Evolutionary conservation across 2,113 vertebrate species (phyloP), one percentile per base, ranked within the genome.

Genomic region (Epinephelus cyanopodus): DNA sequence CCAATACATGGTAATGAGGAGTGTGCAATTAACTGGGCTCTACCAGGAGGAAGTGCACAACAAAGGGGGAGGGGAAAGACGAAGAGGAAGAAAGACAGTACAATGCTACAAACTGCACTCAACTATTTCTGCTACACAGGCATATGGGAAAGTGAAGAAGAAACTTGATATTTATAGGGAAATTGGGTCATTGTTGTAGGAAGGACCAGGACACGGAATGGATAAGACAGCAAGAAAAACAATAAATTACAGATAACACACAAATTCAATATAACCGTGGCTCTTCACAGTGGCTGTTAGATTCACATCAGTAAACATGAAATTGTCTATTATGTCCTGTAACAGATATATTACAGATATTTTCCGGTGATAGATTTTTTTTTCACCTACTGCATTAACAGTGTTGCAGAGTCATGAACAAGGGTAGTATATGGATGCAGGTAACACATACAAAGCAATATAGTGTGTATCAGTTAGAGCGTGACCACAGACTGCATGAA

Each of bases 1-100:
- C 74, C 82, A 81, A 76, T 87, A 86, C 81, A 90, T 89, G 86
- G 65, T 92, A 90, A 92, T 90, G 87, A 93, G 87, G 77, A 74
- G 81, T 80, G 83, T 69, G 86, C 89, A 92, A 93, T 92, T 92
- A 93, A 77, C 77, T 74, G 79, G 74, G 90, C 77, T 88, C 79
- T 45, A 73, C 42, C 67, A 89, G 54, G 56, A 81, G 83, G 77
- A 84, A 84, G 82, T 25, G 70, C 79, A 82, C 82, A 90, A 80
- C 83, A 89, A 87, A 33, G 10, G 79, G 25, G 18, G 53, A 29
- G 52, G 10, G n/a, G 60, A 17, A 47, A 27, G 56, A 29, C 5
- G 21, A 70, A 27, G 25, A 45, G 9, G 42, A 45, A 45, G 42
- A 54, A 63, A 79, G 64, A 79, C 69, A 47, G 77, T 27, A 63